A percentile compares a stretch with the other conserved stretches of the same genome.
Evolutionary conservation across 1,140 invertebrate species (phyloP).

Genomic region (Pogonus chalceus): DNA sequence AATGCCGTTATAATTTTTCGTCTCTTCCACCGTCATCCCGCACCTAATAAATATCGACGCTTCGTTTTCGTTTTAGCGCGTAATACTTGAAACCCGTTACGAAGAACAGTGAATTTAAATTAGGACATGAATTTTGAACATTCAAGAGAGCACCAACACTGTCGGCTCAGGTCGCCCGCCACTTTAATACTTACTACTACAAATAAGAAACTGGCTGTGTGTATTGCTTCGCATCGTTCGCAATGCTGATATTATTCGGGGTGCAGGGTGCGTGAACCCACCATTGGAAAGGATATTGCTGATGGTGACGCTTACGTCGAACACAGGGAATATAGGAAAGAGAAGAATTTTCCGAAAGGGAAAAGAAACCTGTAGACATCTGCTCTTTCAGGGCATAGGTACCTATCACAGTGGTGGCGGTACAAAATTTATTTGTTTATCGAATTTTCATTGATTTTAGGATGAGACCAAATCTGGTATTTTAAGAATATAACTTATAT

Average conservation of each 20-base stretch:
- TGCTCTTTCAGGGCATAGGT: no score
- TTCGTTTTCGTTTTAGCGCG: not conserved
- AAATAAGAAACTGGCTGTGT: not conserved
- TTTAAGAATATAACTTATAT: no score
- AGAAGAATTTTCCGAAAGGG: no score
- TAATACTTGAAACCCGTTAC: not conserved
- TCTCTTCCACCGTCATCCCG: no score
- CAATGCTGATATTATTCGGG: not conserved
- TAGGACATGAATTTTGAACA: constrained; percentile 5
- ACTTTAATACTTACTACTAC: constrained; percentile 2
- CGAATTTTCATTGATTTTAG: no score
- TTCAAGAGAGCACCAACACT: not conserved
- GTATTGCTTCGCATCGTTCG: not conserved
- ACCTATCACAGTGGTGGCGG: no score
- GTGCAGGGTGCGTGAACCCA: not conserved
- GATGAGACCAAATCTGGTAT: no score
- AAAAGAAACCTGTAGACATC: no score
- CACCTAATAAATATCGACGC: not conserved
- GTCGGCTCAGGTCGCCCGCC: not conserved
- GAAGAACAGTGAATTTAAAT: constrained; percentile 4
- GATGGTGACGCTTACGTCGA: not conserved
- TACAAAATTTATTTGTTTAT: no score
- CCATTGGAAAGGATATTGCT: not conserved
- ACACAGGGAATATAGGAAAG: no score
- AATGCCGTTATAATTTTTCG: no score